These are phyloP conservation scores for Peromyscus leucopus DNA, from an alignment of 2,113 vertebrate species.

Conservation along the genomic window DNA sequence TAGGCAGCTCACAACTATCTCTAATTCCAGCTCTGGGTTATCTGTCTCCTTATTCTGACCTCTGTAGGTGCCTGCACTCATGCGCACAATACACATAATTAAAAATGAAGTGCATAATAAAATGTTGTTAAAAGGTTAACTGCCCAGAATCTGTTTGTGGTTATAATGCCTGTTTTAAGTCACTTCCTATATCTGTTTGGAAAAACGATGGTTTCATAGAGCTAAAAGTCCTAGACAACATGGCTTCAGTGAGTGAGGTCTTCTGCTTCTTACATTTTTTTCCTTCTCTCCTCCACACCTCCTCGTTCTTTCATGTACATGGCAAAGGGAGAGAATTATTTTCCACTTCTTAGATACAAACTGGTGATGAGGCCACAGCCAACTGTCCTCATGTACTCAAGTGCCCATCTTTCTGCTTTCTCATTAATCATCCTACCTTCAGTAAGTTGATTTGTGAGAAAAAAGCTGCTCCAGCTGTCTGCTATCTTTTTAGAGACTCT, in stretches of 20 bases:
- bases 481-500: background rate
- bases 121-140: background rate
- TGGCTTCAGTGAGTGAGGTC: background rate
- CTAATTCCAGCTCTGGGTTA: background rate
- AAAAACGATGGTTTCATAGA: background rate
- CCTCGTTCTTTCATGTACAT: background rate
- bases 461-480: background rate
- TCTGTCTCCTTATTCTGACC: background rate
- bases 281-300: background rate
- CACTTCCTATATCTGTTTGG: background rate
- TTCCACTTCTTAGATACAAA: background rate
- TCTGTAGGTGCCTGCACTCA: background rate
- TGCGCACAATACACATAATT: too few species aligned
- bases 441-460: background rate
- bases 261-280: background rate
- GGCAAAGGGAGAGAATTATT: background rate
- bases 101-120: background rate
- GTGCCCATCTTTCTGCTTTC: background rate
- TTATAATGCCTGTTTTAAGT: background rate
- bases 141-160: background rate
- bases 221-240: background rate
- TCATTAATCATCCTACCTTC: fast-evolving
- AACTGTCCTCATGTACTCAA: background rate
- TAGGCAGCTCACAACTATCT: background rate
- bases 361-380: too few species aligned